phyloP scores from a whole-genome alignment of 2,888 invertebrate species.

The Lasius platythorax region DNA sequence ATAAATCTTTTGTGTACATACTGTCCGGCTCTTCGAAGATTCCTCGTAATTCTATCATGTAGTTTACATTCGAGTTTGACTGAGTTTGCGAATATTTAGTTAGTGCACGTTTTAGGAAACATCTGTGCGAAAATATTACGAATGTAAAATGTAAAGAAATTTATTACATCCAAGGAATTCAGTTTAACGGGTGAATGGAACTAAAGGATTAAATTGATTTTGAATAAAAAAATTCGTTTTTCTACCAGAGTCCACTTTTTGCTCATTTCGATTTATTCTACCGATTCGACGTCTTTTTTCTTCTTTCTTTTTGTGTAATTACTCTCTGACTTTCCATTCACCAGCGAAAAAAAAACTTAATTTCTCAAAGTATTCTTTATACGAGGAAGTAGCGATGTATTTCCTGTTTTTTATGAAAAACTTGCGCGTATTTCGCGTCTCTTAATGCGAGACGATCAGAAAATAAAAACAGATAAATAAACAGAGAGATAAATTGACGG shows the following conservation, averaged over 20 bases:
- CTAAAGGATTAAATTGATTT: constrained; percentile 6
- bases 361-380: background rate
- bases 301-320: background rate
- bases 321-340: background rate
- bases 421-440: background rate
- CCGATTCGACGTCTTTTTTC: background rate
- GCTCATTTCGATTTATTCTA: background rate
- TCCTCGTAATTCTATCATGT: background rate
- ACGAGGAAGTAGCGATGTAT: background rate
- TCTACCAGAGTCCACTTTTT: background rate
- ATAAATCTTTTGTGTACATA: constrained; percentile 24
- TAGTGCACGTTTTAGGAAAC: background rate
- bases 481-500: background rate
- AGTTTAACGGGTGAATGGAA: background rate
- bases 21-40: background rate
- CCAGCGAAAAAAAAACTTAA: background rate
- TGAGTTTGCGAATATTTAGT: background rate
- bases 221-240: background rate
- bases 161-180: constrained; percentile 15
- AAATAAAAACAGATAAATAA: background rate
- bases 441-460: background rate
- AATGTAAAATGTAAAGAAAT: constrained; percentile 13
- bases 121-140: background rate
- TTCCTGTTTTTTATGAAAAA: background rate
- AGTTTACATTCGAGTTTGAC: constrained; percentile 10